Base-by-base conservation (phyloP, 2,888 invertebrate species). In the Chloroclystis v-ata region DNA sequence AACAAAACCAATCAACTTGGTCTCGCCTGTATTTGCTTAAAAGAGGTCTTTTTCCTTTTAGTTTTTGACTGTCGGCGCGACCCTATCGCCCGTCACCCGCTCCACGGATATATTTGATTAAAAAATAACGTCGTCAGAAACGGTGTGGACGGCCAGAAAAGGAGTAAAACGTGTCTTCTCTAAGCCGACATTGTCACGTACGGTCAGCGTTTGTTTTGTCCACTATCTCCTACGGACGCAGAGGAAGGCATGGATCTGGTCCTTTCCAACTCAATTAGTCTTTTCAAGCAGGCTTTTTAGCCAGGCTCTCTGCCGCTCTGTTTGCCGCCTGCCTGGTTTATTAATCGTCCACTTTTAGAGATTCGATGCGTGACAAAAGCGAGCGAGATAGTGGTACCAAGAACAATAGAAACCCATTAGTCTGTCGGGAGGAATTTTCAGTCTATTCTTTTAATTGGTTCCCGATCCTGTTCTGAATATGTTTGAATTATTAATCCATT, bases 121-220 rank as follows among this genome's bases (percentile, higher is more conserved):
- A 89, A 89, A 89, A 89, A 88, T 88, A 89, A 89, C 86, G 87
- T 87, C 88, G 86, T 85, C 87, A 86, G 87, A 85, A 86, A 80
- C 79, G 81, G 72, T 69, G 60, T 73, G 74, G 77, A 72, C 63
- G 68, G 66, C 60, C 61, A 66, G 63, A 86, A 85, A 84, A 82
- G 75, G 81, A 82, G 77, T 72, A 87, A 84, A 84, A 84, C 67
- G 57, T 59, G 69, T 67, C 73, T 77, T 75, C 67, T 68, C 70
- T 86, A 77, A 86, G 75, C 77, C 76, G 77, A 81, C 84, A 88
- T 86, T 87, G 86, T 86, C 82, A 85, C 83, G 82, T 79, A 33
- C 50, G 63, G 66, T 69, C 67, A 63, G 63, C 72, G 73, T 79
- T 81, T 80, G 76, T 73, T 74, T 72, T 74, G 69, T 63, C 61